These are phyloP conservation scores for Callocephalon fimbriatum DNA, from an alignment of 2,113 vertebrate species.

Conservation along the genomic window DNA sequence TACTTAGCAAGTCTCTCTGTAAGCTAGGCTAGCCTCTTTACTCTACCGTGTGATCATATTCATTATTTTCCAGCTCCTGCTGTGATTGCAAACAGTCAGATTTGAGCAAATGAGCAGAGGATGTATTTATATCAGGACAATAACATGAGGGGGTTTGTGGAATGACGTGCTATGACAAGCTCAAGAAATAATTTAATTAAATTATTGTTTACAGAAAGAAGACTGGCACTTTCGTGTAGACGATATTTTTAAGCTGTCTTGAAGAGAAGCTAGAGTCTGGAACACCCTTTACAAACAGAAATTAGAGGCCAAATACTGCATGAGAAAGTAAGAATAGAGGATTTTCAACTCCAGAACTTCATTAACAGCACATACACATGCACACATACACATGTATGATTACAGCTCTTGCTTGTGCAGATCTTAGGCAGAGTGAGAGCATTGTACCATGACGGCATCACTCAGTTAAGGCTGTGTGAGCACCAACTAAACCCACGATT, in stretches of 20 bases:
- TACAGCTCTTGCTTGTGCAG: background rate
- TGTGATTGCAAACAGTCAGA: slow-evolving; percentile 49
- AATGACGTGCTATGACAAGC: slow-evolving; percentile 15
- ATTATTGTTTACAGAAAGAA: slow-evolving; percentile 49
- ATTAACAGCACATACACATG: background rate
- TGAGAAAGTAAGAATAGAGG: background rate
- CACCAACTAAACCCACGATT: background rate
- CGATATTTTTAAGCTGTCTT: slow-evolving; percentile 8
- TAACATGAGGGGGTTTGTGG: background rate
- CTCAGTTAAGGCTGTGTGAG: background rate
- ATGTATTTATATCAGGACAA: slow-evolving; percentile 56
- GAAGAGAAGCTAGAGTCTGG: background rate
- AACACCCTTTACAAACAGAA: background rate
- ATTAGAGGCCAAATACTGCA: background rate
- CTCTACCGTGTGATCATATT: slow-evolving; percentile 14
- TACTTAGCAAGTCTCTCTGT: background rate
- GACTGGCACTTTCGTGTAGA: slow-evolving; percentile 1
- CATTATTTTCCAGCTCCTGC: slow-evolving; percentile 51
- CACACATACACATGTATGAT: fast-evolving
- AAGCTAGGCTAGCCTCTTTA: background rate
- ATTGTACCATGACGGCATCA: background rate
- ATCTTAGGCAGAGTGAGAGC: background rate
- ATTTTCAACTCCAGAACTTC: background rate
- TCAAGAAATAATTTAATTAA: slow-evolving; percentile 50
- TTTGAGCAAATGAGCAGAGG: slow-evolving; percentile 32